A percentile compares a stretch with the other conserved stretches of the same genome.
Conservation (phyloP, 2,113 vertebrate species). For the Lonchura striata region DNA sequence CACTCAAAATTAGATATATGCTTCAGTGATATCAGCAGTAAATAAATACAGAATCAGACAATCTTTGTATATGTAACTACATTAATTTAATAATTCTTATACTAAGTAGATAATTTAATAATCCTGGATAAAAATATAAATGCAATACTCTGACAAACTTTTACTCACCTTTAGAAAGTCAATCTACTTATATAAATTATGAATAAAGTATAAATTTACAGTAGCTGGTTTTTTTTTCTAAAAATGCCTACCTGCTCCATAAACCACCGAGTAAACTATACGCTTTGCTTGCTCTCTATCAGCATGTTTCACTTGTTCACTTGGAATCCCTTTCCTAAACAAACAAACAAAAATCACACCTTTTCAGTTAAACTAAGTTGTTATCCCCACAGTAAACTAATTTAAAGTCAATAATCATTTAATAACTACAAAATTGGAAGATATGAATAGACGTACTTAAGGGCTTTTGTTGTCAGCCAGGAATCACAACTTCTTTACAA, state of each 20-base stretch:
- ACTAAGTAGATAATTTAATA: not conserved
- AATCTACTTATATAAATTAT: not conserved
- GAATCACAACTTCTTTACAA: not conserved
- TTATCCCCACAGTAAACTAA: not conserved
- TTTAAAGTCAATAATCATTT: not conserved
- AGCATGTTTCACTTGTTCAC: conserved; percentile 68
- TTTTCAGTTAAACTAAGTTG: not conserved
- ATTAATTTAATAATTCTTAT: not conserved
- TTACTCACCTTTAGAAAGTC: not conserved
- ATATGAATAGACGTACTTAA: not conserved
- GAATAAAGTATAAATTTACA: not conserved
- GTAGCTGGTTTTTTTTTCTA: not conserved
- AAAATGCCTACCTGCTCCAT: conserved; percentile 83
- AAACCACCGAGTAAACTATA: conserved; percentile 86
- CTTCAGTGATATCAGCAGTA: not conserved
- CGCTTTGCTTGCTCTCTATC: conserved; percentile 89
- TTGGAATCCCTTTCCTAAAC: conserved; percentile 80
- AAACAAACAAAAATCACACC: not conserved
- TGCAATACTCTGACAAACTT: not conserved
- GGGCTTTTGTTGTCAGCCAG: not conserved
- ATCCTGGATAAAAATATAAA: not conserved
- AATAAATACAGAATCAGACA: not conserved
- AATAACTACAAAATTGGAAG: not conserved
- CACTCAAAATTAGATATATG: not conserved
- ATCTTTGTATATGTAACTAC: not conserved